Percentiles rank a stretch among this genome's conserved stretches.
Evolutionary conservation across 2,113 vertebrate species (phyloP).

Genomic region (Dolichallabes microphthalmus): DNA sequence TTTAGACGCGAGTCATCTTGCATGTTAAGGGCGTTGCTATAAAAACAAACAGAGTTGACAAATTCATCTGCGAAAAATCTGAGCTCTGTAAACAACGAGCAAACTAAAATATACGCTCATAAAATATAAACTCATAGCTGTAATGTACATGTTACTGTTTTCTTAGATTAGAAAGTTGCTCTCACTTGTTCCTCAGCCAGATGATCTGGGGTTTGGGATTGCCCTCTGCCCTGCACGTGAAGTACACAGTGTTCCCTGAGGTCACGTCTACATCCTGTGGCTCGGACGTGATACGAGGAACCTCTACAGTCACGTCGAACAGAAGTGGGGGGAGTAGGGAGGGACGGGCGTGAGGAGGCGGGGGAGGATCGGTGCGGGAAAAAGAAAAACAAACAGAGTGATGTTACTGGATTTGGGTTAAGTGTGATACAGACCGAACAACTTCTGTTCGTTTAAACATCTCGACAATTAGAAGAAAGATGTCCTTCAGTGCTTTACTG

Average conservation of each 20-base stretch:
- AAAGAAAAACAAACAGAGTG: not conserved
- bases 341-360: slow-evolving; percentile 48
- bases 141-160: not conserved
- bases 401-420: slow-evolving; percentile 32
- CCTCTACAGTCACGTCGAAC: slow-evolving; percentile 73
- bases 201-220: slow-evolving; percentile 99
- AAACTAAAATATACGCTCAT: not conserved
- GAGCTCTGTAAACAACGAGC: not conserved
- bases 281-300: slow-evolving; percentile 95
- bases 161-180: not conserved
- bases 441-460: not conserved
- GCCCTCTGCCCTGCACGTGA: slow-evolving; percentile 95
- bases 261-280: slow-evolving; percentile 95
- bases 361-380: slow-evolving; percentile 41
- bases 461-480: not conserved
- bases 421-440: slow-evolving; percentile 13
- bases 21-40: slow-evolving; percentile 91
- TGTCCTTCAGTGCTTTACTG: not conserved
- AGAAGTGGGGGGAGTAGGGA: slow-evolving; percentile 42
- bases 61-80: not conserved
- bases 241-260: slow-evolving; percentile 96
- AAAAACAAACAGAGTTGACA: slow-evolving; percentile 23
- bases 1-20: slow-evolving; percentile 90
- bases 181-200: slow-evolving; percentile 98
- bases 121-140: too few species aligned